phyloP scores from a whole-genome alignment of 2,888 invertebrate genomes.

The Nineta flava region DNA sequence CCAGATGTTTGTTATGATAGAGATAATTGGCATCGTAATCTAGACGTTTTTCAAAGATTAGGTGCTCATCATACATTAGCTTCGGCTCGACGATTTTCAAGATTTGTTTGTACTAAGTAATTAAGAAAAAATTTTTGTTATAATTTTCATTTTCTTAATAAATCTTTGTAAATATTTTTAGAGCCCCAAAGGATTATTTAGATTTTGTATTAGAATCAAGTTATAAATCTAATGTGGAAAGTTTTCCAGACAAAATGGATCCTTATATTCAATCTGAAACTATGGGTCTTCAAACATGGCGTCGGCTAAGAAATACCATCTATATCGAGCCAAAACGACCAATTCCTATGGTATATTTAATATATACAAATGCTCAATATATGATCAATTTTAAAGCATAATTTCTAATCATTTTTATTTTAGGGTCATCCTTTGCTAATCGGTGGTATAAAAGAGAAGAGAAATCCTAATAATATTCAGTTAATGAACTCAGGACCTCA shows the following conservation, averaged over 20 bases:
- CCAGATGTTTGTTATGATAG: slow-evolving; percentile 16
- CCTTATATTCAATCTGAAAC: slow-evolving; percentile 52
- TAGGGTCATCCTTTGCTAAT: slow-evolving; percentile 39
- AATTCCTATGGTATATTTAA: slow-evolving; percentile 11
- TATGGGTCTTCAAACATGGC: slow-evolving; percentile 43
- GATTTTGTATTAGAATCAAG: slow-evolving; percentile 49
- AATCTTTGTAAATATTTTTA: slow-evolving; percentile 12
- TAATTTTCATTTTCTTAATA: not conserved
- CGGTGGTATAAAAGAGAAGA: slow-evolving; percentile 45
- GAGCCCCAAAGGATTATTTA: slow-evolving; percentile 49
- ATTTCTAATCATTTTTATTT: slow-evolving; percentile 8
- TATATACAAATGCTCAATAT: not conserved
- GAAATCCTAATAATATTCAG: slow-evolving; percentile 57
- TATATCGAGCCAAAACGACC: slow-evolving; percentile 28
- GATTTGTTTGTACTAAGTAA: slow-evolving; percentile 23
- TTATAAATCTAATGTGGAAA: slow-evolving; percentile 49
- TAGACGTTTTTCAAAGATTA: slow-evolving; percentile 29
- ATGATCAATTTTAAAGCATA: not conserved
- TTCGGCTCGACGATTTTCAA: slow-evolving; percentile 30
- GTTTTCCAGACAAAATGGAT: slow-evolving; percentile 46
- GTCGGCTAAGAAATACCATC: slow-evolving; percentile 45
- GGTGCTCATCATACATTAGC: slow-evolving; percentile 36
- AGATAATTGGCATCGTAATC: slow-evolving; percentile 23
- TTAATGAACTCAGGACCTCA: slow-evolving; percentile 69
- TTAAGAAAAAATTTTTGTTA: not conserved